phyloP scores from a whole-genome alignment of 2,113 vertebrate species.

The Corythornis madagascariensis region DNA sequence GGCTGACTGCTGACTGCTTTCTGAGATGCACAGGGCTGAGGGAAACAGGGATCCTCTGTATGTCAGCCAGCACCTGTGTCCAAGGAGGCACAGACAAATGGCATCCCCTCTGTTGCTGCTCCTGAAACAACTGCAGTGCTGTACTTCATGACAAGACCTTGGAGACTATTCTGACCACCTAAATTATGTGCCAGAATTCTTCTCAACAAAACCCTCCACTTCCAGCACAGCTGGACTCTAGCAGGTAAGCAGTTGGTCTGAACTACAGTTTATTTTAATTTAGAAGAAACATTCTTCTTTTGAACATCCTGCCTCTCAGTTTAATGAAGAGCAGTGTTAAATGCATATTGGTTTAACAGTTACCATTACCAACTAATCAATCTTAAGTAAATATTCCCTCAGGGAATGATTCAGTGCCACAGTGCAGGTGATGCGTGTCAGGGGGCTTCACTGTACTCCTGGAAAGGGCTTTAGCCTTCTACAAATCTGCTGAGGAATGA shows the following conservation, averaged over 20 bases:
- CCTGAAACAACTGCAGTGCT: background rate
- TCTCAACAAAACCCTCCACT: background rate
- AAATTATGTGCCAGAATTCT: background rate
- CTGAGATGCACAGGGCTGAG: background rate
- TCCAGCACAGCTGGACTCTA: background rate
- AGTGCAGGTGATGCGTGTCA: background rate
- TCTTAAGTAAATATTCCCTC: background rate
- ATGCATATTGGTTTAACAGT: background rate
- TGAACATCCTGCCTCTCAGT: background rate
- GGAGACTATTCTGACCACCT: background rate
- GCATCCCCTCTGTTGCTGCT: background rate
- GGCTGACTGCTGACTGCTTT: background rate
- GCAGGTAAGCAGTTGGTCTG: background rate
- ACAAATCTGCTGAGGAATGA: background rate
- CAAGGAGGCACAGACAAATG: background rate
- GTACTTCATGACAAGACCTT: background rate
- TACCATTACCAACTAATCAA: background rate
- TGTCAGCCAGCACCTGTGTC: background rate
- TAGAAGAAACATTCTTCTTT: background rate
- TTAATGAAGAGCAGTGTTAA: slow-evolving; percentile 15
- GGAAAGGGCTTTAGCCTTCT: background rate
- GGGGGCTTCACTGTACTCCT: background rate
- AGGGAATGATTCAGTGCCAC: background rate
- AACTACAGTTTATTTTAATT: background rate
- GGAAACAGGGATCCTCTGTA: background rate